Base-by-base conservation (phyloP, 2,113 vertebrate species). In the Neolamprologus sp. region DNA sequence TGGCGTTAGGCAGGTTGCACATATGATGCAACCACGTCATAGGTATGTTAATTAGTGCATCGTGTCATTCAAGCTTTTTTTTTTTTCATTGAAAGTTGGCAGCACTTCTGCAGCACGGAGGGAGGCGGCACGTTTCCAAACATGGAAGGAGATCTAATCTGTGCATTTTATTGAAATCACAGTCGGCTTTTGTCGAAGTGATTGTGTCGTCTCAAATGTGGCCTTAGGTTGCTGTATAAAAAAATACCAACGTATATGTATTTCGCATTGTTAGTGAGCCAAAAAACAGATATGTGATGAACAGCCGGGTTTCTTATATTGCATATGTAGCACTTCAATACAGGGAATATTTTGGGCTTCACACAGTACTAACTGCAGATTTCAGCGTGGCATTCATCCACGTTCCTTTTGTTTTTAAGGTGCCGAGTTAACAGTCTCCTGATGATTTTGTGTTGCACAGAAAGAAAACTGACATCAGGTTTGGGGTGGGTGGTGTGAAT, bases 391-490 rank as follows among this genome's bases (percentile, higher is more conserved):
- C 53, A 37, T 37, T 82, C 80, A 37, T 37, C 71, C 10, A 83
- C 81, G 6, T 65, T 51, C 28, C 53, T 63, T 81, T 82, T 45
- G 6, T 83, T 53, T 19, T 80, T 82, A 19, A n/a, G 82, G 73
- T 79, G 33, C 54, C 85, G 51, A 88, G 88, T 91, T 87, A 91
- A 90, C 79, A 54, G 54, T 82, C 40, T 85, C 57, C 63, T 83
- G 71, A 83, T 86, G 82, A 71, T 78, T 83, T 89, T 85, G n/a
- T 85, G 89, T 80, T 84, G 73, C 31, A 53, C 82, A 85, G 49
- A 85, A 31, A 87, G 81, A 88, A 60, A 23, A 82, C 83, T 85
- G 80, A 82, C 47, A 53, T 47, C 10, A 78, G 81, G 45, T 60
- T 35, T 42, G 6, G 47, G 65, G 51, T 54, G 63, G 37, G 65